A percentile compares a stretch with the other conserved stretches of the same genome.
Conservation (phyloP, 2,797 vertebrate genomes). For the Malurus splendens region DNA sequence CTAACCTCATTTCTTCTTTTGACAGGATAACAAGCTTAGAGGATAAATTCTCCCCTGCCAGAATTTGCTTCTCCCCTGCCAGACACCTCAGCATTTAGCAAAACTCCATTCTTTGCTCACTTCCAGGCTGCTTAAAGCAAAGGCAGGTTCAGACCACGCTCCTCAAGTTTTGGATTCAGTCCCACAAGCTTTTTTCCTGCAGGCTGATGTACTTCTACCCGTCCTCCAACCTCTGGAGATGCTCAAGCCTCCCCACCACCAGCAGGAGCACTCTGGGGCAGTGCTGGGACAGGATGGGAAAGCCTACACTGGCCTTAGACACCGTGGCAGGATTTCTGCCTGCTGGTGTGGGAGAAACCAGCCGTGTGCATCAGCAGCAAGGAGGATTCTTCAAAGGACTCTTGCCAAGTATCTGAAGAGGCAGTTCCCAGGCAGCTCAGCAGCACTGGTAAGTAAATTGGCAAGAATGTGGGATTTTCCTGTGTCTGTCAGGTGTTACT, state of each 20-base stretch:
- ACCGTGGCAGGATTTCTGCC: accelerated
- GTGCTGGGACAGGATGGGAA: not conserved
- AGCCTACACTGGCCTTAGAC: not conserved
- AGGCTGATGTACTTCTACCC: not conserved
- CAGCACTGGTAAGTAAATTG: not conserved
- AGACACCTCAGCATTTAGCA: slow-evolving; percentile 30
- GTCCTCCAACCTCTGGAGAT: not conserved
- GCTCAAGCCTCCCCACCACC: not conserved
- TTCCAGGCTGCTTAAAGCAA: not conserved
- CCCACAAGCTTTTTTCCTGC: not conserved
- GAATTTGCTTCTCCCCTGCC: slow-evolving; percentile 6
- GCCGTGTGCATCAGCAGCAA: not conserved
- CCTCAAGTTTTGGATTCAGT: not conserved
- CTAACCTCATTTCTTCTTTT: slow-evolving; percentile 50
- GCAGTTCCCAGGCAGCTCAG: not conserved
- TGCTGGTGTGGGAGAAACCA: not conserved
- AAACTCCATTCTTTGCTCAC: not conserved
- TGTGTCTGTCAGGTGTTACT: accelerated
- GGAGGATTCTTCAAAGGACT: not conserved
- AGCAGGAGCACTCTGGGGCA: not conserved
- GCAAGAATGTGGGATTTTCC: not conserved
- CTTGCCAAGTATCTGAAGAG: not conserved
- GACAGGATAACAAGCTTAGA: slow-evolving; percentile 51
- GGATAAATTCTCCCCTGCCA: slow-evolving; percentile 29
- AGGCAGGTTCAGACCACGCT: not conserved